Percentiles rank a stretch among this genome's conserved stretches.
These are phyloP conservation scores for Salvelinus alpinus DNA, from an alignment of 2,113 vertebrate genomes.

Conservation along the genomic window DNA sequence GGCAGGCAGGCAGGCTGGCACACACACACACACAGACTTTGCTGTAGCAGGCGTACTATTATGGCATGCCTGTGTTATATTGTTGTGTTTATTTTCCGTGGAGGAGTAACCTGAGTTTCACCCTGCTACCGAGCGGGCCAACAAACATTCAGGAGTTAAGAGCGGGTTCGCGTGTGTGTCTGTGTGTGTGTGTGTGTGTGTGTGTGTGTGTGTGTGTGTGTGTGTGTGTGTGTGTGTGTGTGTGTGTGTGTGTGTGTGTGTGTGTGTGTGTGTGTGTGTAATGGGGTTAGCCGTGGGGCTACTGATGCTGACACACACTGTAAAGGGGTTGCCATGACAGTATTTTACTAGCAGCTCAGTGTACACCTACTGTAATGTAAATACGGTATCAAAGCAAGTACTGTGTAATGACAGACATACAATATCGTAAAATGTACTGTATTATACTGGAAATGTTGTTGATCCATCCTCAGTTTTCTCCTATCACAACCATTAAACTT, in stretches of 20 bases:
- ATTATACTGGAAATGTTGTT: too few relatives aligned
- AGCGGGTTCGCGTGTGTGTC: slow-evolving; percentile 40
- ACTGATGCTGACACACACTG: slow-evolving; percentile 64
- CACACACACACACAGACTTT: slow-evolving; percentile 9
- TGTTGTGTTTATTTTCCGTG: slow-evolving; percentile 37
- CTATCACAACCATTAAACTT: too few relatives aligned
- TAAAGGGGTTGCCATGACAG: too few relatives aligned
- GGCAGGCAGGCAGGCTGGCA: background rate
- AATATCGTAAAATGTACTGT: too few relatives aligned
- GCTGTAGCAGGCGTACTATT: slow-evolving; percentile 31
- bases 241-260: too few relatives aligned
- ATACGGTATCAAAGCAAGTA: too few relatives aligned
- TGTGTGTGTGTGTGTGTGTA: slow-evolving; percentile 31
- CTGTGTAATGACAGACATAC: too few relatives aligned
- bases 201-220: too few relatives aligned
- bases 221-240: too few relatives aligned
- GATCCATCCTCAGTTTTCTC: too few relatives aligned
- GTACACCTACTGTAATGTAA: slow-evolving; percentile 4
- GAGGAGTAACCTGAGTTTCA: slow-evolving; percentile 35
- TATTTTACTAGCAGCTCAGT: too few relatives aligned
- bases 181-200: slow-evolving; percentile 7
- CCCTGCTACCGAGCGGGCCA: slow-evolving; percentile 36
- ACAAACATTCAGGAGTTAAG: slow-evolving; percentile 52
- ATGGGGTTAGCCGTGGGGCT: slow-evolving; percentile 58
- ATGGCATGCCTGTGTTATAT: slow-evolving; percentile 49